Conservation (phyloP, 2,113 vertebrate genomes). For the Poeciliopsis turrubarensis region DNA sequence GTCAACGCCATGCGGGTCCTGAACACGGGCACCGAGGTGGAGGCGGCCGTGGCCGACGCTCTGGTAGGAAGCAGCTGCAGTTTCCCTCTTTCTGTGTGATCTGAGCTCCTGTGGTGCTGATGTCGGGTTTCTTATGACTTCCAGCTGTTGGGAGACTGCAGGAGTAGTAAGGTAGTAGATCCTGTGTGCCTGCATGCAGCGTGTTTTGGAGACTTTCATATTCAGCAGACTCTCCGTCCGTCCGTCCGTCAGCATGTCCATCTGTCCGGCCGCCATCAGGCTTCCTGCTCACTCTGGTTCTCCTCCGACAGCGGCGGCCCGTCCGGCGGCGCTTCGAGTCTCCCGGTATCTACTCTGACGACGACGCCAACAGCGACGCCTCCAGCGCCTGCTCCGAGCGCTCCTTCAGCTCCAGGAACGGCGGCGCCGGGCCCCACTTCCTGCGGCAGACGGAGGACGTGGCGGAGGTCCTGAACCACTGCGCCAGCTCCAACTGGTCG, state of each 20-base stretch:
- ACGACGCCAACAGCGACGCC: slow-evolving; percentile 96
- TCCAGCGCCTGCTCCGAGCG: slow-evolving; percentile 97
- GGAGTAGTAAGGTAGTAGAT: slow-evolving; percentile 93
- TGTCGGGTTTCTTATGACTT: slow-evolving; percentile 68
- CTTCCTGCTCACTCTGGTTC: slow-evolving; percentile 7
- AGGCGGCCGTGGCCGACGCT: slow-evolving; percentile 96
- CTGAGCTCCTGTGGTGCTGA: background rate
- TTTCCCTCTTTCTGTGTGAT: background rate
- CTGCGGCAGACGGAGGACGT: slow-evolving; percentile 96
- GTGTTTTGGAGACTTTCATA: background rate
- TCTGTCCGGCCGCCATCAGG: background rate
- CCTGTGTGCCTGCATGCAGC: slow-evolving; percentile 71
- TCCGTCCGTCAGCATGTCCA: slow-evolving; percentile 28
- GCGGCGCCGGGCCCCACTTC: slow-evolving; percentile 91
- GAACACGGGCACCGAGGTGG: slow-evolving; percentile 96
- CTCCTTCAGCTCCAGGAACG: slow-evolving; percentile 92
- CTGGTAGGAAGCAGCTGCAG: slow-evolving; percentile 78
- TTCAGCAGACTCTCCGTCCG: background rate
- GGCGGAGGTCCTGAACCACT: slow-evolving; percentile 97
- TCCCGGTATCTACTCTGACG: slow-evolving; percentile 96
- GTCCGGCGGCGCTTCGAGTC: slow-evolving; percentile 92
- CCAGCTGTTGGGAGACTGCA: slow-evolving; percentile 99
- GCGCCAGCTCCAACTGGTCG: slow-evolving; percentile 98
- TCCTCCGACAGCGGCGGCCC: slow-evolving; percentile 86
- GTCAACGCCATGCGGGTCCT: slow-evolving; percentile 94